Base-by-base conservation (phyloP, 2,888 invertebrate species). In the Aplocera efformata region DNA sequence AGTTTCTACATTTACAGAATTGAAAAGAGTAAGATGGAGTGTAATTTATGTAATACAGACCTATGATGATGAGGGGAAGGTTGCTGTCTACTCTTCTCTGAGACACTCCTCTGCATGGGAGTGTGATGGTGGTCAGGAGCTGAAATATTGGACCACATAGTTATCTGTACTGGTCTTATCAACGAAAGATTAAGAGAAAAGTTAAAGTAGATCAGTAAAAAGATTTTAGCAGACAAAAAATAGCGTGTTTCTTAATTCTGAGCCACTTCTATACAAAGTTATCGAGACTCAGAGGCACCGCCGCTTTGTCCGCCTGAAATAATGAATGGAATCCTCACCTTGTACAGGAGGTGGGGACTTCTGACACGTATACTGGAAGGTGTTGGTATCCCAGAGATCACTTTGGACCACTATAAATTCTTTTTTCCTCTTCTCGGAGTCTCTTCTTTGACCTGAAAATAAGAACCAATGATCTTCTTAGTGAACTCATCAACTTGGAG, bases 361-460 rank as follows among this genome's bases (percentile, higher is more conserved):
- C 56, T 88, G 85, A 42, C 85, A 85, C 1, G 83, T 88, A 44
- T 88, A 88, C 47, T 91, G 90, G 50, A 91, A 89, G 0, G 91
- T 91, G 47, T 90, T 91, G 0, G 91, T 91, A 53, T 91, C 91
- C 91, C 91, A 91, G n/a, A 91, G 72, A 60, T 91, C 91, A 57
- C 91, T 91, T 63, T 91, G 91, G 1, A 91, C 91, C 3, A 91
- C 91, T 33, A 91, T 91, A 60, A 90, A 91, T 34, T 91, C 90
- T 38, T 91, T 90, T 58, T 86, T 85, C 11, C 85, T 71, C 42
- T 74, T 81, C 41, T 89, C 89, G 0, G 89, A 89, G 55, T 89
- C 88, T 60, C 75, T 72, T 63, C 89, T 77, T 65, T 88, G 88
- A 62, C 82, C 89, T 89, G 48, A 1, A 69, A 66, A 5, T 33